Percentiles rank a stretch among this genome's conserved stretches.
Conservation (phyloP, 92 coral and sea anemone species). For the Plumapathes pennacea region DNA sequence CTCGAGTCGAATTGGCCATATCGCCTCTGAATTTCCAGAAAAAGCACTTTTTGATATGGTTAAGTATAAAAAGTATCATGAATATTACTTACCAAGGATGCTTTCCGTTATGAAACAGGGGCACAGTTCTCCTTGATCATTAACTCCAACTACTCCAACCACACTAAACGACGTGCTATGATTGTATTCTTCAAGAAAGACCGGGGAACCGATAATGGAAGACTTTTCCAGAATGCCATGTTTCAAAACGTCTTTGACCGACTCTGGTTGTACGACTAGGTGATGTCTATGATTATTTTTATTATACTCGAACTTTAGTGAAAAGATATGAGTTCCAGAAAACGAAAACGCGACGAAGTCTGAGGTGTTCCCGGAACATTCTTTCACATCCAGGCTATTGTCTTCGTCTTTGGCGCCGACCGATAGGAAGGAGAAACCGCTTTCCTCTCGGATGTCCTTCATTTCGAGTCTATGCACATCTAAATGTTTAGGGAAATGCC, state of each 20-base stretch:
- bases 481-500: not conserved
- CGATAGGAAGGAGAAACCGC: not conserved
- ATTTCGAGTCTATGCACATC: not conserved
- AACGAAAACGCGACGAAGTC: not conserved
- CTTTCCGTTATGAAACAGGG: constrained; percentile 7
- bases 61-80: no score
- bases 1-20: no score
- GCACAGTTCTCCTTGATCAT: not conserved
- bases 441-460: not conserved
- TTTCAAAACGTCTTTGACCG: not conserved
- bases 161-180: not conserved
- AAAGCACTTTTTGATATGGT: no score
- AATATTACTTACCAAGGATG: constrained; percentile 9
- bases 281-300: not conserved
- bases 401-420: not conserved
- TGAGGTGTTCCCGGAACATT: not conserved
- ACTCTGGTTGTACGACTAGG: no score
- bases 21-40: no score
- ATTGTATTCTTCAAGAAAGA: not conserved
- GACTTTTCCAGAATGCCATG: not conserved
- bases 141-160: constrained; percentile 2
- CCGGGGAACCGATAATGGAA: not conserved
- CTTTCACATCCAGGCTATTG: not conserved
- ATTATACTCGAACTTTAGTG: not conserved
- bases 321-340: not conserved